These are phyloP conservation scores for Leptestheria dahalacensis DNA, from an alignment of 1,140 invertebrate genomes.

Conservation along the genomic window DNA sequence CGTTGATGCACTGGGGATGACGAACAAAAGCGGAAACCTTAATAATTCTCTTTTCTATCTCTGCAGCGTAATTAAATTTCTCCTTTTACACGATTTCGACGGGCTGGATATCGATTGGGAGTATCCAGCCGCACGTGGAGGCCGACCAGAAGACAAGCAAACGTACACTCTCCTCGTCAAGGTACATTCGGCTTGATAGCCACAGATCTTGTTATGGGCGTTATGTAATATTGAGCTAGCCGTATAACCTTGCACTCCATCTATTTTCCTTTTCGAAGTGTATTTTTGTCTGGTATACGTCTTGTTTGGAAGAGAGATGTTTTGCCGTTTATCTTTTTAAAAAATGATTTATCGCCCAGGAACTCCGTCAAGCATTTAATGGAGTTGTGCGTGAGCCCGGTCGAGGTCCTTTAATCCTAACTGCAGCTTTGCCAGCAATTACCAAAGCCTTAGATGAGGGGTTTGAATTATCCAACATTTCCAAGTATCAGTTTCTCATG, in stretches of 20 bases:
- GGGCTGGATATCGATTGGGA: conserved; percentile 62
- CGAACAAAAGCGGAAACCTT: too few species aligned
- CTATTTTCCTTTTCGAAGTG: too few species aligned
- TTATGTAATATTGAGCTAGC: background rate
- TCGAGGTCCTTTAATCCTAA: conserved; percentile 9
- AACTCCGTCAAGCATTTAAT: conserved; percentile 8
- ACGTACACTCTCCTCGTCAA: conserved; percentile 62
- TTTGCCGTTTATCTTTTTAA: conserved; percentile 75
- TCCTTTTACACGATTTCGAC: conserved; percentile 56
- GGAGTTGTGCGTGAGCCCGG: conserved; percentile 11
- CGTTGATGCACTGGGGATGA: too few species aligned
- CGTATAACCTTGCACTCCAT: too few species aligned
- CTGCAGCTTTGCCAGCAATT: conserved; percentile 10
- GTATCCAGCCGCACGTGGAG: conserved; percentile 58
- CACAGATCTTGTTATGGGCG: background rate
- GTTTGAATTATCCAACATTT: conserved; percentile 24
- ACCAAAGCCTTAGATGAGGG: background rate
- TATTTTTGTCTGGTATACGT: background rate
- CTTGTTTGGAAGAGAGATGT: conserved; percentile 81
- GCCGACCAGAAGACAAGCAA: conserved; percentile 45
- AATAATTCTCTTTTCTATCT: conserved; percentile 33
- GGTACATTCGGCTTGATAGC: conserved; percentile 30
- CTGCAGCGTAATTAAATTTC: conserved; percentile 20
- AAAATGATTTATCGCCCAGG: background rate
- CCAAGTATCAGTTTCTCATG: conserved; percentile 18